A percentile compares a stretch with the other conserved stretches of the same genome.
These are phyloP conservation scores for Sphaeridia pumilis DNA, from an alignment of 2,888 invertebrate genomes.

Conservation along the genomic window DNA sequence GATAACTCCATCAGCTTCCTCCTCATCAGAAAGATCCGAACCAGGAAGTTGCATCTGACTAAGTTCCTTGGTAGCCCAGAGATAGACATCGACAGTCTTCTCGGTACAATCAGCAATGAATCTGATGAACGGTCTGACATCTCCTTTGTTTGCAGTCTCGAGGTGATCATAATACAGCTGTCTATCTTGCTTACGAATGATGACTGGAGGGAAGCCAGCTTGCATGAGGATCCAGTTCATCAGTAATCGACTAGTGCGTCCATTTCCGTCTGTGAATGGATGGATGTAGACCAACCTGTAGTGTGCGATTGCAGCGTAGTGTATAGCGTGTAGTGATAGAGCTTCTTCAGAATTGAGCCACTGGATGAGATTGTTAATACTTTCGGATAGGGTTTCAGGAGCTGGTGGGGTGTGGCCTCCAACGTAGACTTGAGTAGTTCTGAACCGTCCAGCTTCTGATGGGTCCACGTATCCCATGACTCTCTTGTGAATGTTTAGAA, in stretches of 20 bases:
- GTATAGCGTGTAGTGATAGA: constrained; percentile 75
- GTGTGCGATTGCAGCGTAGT: constrained; percentile 89
- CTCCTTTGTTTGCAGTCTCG: constrained; percentile 84
- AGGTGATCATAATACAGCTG: constrained; percentile 51
- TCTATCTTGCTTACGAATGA: constrained; percentile 69
- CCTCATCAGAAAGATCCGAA: too few relatives aligned
- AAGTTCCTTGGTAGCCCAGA: constrained; percentile 64
- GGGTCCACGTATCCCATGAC: constrained; percentile 94
- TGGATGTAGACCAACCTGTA: constrained; percentile 87
- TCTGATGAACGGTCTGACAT: constrained; percentile 86
- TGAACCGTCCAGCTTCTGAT: constrained; percentile 73
- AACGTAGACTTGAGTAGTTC: constrained; percentile 84
- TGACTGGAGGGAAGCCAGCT: constrained; percentile 91
- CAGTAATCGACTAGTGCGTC: constrained; percentile 81
- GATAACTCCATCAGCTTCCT: too few relatives aligned
- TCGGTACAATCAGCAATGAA: constrained; percentile 91
- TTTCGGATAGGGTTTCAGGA: constrained; percentile 62
- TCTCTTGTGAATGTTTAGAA: constrained; percentile 80
- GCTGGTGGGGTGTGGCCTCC: constrained; percentile 89
- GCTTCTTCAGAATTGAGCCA: constrained; percentile 84
- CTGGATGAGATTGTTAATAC: constrained; percentile 78
- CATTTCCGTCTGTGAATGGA: constrained; percentile 94
- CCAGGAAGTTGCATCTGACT: constrained; percentile 12
- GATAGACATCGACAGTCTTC: constrained; percentile 70
- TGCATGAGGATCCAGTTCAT: constrained; percentile 95